Percentiles rank a stretch among this genome's conserved stretches.
phyloP scores from a whole-genome alignment of 1,140 invertebrate genomes.

The Zophobas atratus region DNA sequence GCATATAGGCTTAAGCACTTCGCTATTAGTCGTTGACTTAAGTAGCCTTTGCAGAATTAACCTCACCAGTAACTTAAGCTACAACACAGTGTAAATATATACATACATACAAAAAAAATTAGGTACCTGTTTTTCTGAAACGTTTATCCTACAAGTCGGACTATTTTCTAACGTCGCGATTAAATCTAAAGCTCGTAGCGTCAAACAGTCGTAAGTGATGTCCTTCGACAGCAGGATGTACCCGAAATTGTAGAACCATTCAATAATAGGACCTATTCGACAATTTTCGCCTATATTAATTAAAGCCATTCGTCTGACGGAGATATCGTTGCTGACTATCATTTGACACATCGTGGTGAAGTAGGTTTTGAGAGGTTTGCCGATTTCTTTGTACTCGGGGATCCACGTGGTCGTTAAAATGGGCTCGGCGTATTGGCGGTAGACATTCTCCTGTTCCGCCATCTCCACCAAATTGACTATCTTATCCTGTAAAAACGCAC shows the following conservation, averaged over 20 bases:
- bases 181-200: constrained; percentile 60
- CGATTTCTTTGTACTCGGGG: constrained; percentile 53
- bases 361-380: constrained; percentile 57
- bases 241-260: constrained; percentile 66
- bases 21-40: constrained; percentile 50
- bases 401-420: constrained; percentile 59
- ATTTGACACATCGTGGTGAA: constrained; percentile 61
- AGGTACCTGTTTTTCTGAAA: constrained; percentile 58
- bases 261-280: constrained; percentile 62
- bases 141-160: constrained; percentile 56
- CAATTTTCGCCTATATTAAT: constrained; percentile 62
- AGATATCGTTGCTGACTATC: constrained; percentile 58
- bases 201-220: constrained; percentile 62
- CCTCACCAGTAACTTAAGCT: constrained; percentile 62
- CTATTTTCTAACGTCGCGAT: constrained; percentile 63
- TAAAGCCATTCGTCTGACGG: constrained; percentile 58
- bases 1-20: constrained; percentile 63
- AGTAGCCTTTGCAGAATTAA: constrained; percentile 62
- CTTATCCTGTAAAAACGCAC: constrained; percentile 57
- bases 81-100: constrained; percentile 41
- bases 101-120: constrained; percentile 23
- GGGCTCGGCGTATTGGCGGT: constrained; percentile 57
- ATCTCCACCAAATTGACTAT: constrained; percentile 62
- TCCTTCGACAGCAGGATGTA: constrained; percentile 64
- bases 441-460: constrained; percentile 57